Evolutionary conservation across 2,797 vertebrate species (phyloP).

Genomic region (Catostomus latipinnis): DNA sequence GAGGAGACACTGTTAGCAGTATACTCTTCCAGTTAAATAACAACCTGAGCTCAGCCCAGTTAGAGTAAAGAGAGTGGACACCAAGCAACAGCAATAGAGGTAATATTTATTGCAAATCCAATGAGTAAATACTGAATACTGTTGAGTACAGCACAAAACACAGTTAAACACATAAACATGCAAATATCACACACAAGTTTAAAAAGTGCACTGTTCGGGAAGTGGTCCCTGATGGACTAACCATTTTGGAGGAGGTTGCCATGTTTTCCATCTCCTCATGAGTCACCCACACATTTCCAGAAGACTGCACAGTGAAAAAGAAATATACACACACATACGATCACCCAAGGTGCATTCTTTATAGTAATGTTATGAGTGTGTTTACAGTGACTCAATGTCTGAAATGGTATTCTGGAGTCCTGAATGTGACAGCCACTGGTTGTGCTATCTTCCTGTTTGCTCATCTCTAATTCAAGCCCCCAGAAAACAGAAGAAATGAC

Average conservation of each 20-base stretch:
- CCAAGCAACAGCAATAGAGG: constrained; percentile 10
- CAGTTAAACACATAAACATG: constrained; percentile 27
- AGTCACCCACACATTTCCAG: constrained; percentile 98
- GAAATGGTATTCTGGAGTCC: too few relatives aligned
- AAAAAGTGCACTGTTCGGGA: constrained; percentile 33
- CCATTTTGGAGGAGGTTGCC: constrained; percentile 86
- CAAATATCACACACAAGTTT: constrained; percentile 25
- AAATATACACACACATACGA: constrained; percentile 47
- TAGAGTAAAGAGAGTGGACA: constrained; percentile 1
- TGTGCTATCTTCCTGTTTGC: too few relatives aligned
- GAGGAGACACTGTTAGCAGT: constrained; percentile 70
- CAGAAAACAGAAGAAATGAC: too few relatives aligned
- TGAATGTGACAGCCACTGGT: too few relatives aligned
- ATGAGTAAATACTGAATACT: constrained; percentile 1
- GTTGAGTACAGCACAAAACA: not conserved
- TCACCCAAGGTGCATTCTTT: not conserved
- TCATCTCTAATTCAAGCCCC: too few relatives aligned
- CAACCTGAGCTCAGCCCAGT: constrained; percentile 10
- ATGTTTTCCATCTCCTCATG: constrained; percentile 98
- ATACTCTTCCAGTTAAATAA: constrained; percentile 31
- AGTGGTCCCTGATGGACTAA: not conserved
- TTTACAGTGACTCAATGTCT: too few relatives aligned
- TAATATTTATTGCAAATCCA: constrained; percentile 3
- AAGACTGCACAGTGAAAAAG: constrained; percentile 84
- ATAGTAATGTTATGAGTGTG: too few relatives aligned